Evolutionary conservation across 2,888 invertebrate genomes (phyloP).

Genomic region (Willowsia nigromaculata): DNA sequence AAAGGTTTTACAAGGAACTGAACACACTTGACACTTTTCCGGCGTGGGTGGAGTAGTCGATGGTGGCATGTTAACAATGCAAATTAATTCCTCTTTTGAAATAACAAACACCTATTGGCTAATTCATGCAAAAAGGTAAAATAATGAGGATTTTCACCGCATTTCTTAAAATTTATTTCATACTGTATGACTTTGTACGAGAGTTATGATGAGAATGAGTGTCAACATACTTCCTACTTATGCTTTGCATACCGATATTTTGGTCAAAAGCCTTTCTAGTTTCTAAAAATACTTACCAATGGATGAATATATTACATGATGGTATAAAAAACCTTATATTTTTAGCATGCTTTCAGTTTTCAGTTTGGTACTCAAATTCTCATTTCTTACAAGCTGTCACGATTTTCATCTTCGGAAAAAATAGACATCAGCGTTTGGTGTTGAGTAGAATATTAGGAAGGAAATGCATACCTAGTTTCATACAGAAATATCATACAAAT

Average conservation of each 20-base stretch:
- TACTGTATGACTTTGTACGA: neutral
- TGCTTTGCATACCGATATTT: slow-evolving; percentile 40
- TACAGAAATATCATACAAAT: neutral
- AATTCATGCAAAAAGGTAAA: neutral
- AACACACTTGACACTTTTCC: slow-evolving; percentile 67
- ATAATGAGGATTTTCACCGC: neutral
- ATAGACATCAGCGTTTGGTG: too few relatives aligned
- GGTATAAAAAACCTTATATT: slow-evolving; percentile 8
- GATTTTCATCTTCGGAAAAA: neutral
- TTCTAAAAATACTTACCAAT: slow-evolving; percentile 71
- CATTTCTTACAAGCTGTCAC: slow-evolving; percentile 11
- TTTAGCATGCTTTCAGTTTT: slow-evolving; percentile 32
- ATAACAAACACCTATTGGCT: too few relatives aligned
- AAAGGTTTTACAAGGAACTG: slow-evolving; percentile 78
- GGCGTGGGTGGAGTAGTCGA: neutral
- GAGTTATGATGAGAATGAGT: slow-evolving; percentile 15
- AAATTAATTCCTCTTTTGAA: neutral
- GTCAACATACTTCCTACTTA: neutral
- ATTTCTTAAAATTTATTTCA: neutral
- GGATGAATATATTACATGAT: slow-evolving; percentile 25
- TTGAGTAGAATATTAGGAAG: too few relatives aligned
- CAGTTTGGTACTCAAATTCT: neutral
- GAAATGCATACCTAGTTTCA: neutral
- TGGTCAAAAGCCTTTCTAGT: neutral
- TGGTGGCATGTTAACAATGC: neutral